Percentiles rank a stretch among this genome's conserved stretches.
Evolutionary conservation across 2,113 vertebrate species (phyloP).

Genomic region (Ageneiosus marmoratus): DNA sequence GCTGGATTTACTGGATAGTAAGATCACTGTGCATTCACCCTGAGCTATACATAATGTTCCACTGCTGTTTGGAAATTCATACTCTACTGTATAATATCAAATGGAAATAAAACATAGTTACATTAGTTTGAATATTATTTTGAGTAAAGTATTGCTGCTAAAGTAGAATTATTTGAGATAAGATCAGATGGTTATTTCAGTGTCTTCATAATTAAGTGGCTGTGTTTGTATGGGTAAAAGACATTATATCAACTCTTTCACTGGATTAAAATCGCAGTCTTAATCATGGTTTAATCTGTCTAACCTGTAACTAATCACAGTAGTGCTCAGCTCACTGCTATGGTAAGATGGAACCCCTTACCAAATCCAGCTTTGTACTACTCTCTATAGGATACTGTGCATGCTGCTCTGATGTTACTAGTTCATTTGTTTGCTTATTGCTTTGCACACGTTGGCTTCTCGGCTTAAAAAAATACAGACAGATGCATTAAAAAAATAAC

Average conservation of each 20-base stretch:
- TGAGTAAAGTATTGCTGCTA: neutral
- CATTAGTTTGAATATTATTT: neutral
- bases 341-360: neutral
- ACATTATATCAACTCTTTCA: neutral
- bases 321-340: neutral
- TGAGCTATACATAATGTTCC: neutral
- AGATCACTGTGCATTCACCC: neutral
- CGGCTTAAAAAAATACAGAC: slow-evolving; percentile 58
- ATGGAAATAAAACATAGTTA: neutral
- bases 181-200: too few species aligned
- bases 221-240: neutral
- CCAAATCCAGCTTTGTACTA: slow-evolving; percentile 29
- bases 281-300: neutral
- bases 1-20: slow-evolving; percentile 22
- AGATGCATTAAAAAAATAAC: slow-evolving; percentile 63
- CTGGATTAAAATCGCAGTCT: neutral
- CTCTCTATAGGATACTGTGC: slow-evolving; percentile 7
- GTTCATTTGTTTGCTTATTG: slow-evolving; percentile 60
- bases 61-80: neutral
- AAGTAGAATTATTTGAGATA: too few species aligned
- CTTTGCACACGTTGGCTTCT: slow-evolving; percentile 58
- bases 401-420: slow-evolving; percentile 45
- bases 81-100: neutral
- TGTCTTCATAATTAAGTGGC: neutral
- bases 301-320: neutral